A percentile compares a stretch with the other conserved stretches of the same genome.
Conservation (phyloP, 1,140 invertebrate species). For the Zaprionus africanus region DNA sequence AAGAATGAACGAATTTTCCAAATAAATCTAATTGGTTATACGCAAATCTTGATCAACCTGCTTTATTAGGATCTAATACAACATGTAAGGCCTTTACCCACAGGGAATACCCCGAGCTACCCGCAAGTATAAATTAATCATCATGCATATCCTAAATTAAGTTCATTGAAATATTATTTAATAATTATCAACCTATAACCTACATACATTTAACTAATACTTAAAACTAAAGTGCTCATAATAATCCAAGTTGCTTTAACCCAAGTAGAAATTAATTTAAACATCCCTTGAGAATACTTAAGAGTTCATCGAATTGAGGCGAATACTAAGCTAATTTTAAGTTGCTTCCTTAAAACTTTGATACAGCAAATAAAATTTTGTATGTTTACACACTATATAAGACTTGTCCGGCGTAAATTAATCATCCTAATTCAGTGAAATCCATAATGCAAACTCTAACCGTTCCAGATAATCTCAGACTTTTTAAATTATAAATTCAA, state of each 20-base stretch:
- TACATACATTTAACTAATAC: background rate
- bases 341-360: slow-evolving; percentile 15
- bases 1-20: slow-evolving; percentile 27
- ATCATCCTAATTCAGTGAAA: slow-evolving; percentile 3
- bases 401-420: slow-evolving; percentile 8
- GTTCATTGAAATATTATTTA: slow-evolving; percentile 25
- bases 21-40: slow-evolving; percentile 24
- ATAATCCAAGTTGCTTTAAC: slow-evolving; percentile 20
- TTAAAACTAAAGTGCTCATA: slow-evolving; percentile 13
- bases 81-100: background rate
- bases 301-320: slow-evolving; percentile 12
- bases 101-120: background rate
- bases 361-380: background rate
- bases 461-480: slow-evolving; percentile 36
- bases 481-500: slow-evolving; percentile 23
- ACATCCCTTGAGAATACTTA: background rate
- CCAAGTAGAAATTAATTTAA: slow-evolving; percentile 23
- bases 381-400: slow-evolving; percentile 1
- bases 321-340: slow-evolving; percentile 1
- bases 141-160: slow-evolving; percentile 39
- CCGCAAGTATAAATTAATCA: slow-evolving; percentile 22
- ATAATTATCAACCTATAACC: slow-evolving; percentile 1
- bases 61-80: background rate
- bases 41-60: background rate
- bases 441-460: slow-evolving; percentile 16